Evolutionary conservation across 1,140 invertebrate genomes (phyloP), one percentile per base, ranked within the genome.

Genomic region (Rhagoletis zephyria): DNA sequence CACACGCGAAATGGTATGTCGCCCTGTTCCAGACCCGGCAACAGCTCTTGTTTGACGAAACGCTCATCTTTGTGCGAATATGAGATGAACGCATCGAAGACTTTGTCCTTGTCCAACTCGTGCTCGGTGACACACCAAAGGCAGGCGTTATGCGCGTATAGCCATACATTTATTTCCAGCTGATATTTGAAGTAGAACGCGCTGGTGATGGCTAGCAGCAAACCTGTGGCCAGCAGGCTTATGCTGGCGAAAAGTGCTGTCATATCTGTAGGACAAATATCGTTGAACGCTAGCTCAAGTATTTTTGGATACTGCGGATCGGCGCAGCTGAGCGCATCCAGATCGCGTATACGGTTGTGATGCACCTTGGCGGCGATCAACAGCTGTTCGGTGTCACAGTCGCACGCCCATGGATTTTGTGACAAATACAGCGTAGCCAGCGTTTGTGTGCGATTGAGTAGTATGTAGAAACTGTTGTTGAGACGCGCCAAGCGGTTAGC

Each of bases 11-110:
- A 95, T 12, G 94, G 94, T 12, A 91, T 93, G 0, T 94, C 91
- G 0, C 94, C 95, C 4, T 90, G 91, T 91, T 96, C 96, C 16
- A 98, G 92, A 65, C 94, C 94, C 0, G 95, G 93, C 56, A 97
- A 94, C 42, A 98, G 90, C 65, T 95, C 93, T 4, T 95, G 93
- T 0, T 95, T 92, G 0, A 98, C 95, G 91, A 96, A 97, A 4
- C 95, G 94, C 86, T 96, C 95, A 91, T 98, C 97, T 89, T 95
- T 95, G 89, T 97, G 95, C 1, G 97, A 97, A 91, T 96, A 98
- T 88, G 97, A 97, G 64, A 98, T 94, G 92, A 98, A 98, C 0
- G 96, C 97, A 90, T 98, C 97, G 91, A 96, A 97, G 5, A 94
- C 90, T 90, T 97, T 97, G 70, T 97, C 95, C 88, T 95, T 95